These are phyloP conservation scores for Synergus laeviventris DNA, from an alignment of 2,888 invertebrate genomes.

Conservation along the genomic window DNA sequence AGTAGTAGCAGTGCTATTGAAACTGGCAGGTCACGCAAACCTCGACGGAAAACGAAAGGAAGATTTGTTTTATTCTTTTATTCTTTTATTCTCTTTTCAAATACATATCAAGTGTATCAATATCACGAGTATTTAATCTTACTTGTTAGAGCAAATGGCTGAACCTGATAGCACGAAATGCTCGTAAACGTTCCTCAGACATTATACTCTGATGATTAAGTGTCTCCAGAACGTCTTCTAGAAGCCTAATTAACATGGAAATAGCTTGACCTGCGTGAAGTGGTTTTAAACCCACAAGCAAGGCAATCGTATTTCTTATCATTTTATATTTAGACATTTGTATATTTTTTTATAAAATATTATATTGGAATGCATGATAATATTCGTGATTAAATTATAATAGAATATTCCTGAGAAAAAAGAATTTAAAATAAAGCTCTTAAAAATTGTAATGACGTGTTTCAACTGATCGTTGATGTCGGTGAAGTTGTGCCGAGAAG, in stretches of 20 bases:
- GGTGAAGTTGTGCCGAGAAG: slow-evolving; percentile 53
- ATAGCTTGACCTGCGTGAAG: background rate
- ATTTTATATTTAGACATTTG: background rate
- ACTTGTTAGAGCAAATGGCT: slow-evolving; percentile 6
- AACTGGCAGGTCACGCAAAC: slow-evolving; percentile 1
- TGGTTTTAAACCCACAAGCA: too few species aligned
- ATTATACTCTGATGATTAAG: background rate
- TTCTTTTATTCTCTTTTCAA: too few species aligned
- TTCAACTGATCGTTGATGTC: slow-evolving; percentile 1
- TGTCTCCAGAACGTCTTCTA: slow-evolving; percentile 6
- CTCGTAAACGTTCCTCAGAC: background rate
- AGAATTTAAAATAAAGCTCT: background rate
- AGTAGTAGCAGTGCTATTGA: background rate
- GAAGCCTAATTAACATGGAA: background rate
- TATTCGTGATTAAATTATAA: too few species aligned
- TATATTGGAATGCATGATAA: too few species aligned
- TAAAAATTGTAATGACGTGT: slow-evolving; percentile 11
- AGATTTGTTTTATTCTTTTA: background rate
- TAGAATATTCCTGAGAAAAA: background rate
- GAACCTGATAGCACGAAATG: slow-evolving; percentile 7
- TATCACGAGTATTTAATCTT: slow-evolving; percentile 40
- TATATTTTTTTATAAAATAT: too few species aligned
- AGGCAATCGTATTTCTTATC: background rate
- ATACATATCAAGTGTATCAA: too few species aligned
- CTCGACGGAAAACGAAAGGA: background rate